Percentiles rank a stretch among this genome's conserved stretches.
phyloP scores from a whole-genome alignment of 1,140 invertebrate species.

The Ceratina japonica region DNA sequence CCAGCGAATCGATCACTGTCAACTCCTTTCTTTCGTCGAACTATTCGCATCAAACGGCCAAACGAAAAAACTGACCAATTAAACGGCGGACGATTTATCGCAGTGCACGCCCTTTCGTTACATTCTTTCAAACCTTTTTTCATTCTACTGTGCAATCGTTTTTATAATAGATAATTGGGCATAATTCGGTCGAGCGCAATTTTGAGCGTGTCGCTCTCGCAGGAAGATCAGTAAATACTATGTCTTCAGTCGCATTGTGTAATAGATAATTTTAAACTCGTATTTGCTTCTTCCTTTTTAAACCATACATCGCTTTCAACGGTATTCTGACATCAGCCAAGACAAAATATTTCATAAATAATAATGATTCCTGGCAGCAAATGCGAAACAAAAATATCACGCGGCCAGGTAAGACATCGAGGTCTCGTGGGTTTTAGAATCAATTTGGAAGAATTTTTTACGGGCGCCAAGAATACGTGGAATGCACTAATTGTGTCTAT shows the following conservation, averaged over 20 bases:
- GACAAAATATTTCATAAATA: conserved; percentile 60
- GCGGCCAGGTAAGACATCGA: conserved; percentile 19
- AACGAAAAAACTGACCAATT: conserved; percentile 30
- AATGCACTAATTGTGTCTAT: too few species aligned
- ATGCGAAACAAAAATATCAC: conserved; percentile 53
- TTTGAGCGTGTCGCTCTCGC: too few species aligned
- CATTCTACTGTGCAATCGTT: background rate
- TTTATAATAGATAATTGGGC: too few species aligned
- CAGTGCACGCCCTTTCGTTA: background rate
- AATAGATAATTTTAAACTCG: background rate
- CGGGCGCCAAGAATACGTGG: too few species aligned
- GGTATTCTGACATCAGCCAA: background rate
- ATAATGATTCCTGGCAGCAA: conserved; percentile 52
- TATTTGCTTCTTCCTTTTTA: background rate
- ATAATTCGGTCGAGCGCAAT: too few species aligned
- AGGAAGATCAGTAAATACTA: too few species aligned
- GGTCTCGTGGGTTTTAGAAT: conserved; percentile 12
- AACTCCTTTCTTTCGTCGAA: conserved; percentile 39
- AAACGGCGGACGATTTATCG: conserved; percentile 34
- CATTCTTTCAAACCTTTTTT: conserved; percentile 4
- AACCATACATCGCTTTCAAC: background rate
- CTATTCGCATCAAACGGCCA: conserved; percentile 22
- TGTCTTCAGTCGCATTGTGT: too few species aligned
- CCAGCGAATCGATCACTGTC: conserved; percentile 45
- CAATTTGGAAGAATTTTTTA: conserved; percentile 3